These are phyloP conservation scores for Brachionus asplanchnoidis DNA, from an alignment of 1,140 invertebrate species.

Conservation along the genomic window DNA sequence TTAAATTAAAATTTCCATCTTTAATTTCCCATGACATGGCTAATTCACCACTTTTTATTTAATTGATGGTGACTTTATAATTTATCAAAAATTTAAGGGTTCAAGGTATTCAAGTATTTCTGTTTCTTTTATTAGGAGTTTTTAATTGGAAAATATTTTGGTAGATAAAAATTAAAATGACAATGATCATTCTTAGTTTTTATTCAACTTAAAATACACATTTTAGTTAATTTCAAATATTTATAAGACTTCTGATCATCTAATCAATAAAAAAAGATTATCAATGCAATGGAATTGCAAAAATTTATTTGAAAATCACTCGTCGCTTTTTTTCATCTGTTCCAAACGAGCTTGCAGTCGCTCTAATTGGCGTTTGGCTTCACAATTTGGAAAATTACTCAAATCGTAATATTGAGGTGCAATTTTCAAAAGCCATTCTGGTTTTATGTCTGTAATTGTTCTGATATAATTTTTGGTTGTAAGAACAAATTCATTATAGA, in stretches of 20 bases:
- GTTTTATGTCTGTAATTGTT: constrained; percentile 96
- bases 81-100: too few relatives aligned
- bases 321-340: constrained; percentile 26
- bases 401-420: constrained; percentile 97
- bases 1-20: too few relatives aligned
- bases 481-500: constrained; percentile 99
- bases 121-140: too few relatives aligned
- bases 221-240: too few relatives aligned
- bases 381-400: constrained; percentile 92
- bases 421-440: constrained; percentile 78
- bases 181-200: too few relatives aligned
- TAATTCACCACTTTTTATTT: too few relatives aligned
- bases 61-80: too few relatives aligned
- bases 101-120: too few relatives aligned
- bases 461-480: constrained; percentile 99
- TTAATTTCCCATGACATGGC: too few relatives aligned
- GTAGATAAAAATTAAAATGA: too few relatives aligned
- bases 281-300: neutral
- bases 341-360: constrained; percentile 58
- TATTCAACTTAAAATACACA: too few relatives aligned
- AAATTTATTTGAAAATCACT: neutral
- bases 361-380: constrained; percentile 79
- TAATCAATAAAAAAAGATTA: neutral
- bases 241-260: neutral
- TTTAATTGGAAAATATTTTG: too few relatives aligned